Conservation (phyloP, 2,797 vertebrate genomes). For the Sus cebifrons region DNA sequence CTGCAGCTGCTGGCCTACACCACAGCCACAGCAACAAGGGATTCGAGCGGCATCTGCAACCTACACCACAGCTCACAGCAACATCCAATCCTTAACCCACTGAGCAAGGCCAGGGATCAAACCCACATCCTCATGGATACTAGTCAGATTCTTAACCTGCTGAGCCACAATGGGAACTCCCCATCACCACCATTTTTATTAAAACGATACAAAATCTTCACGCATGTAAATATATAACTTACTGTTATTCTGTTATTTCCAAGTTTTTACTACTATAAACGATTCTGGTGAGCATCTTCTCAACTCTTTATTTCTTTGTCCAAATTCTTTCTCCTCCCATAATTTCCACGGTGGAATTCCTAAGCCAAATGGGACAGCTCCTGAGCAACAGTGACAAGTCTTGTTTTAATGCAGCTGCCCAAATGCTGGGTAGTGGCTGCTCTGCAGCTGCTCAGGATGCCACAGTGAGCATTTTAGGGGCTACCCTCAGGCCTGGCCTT, state of each 20-base stretch:
- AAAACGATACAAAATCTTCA: not conserved
- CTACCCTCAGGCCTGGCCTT: not conserved
- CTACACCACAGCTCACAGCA: no score
- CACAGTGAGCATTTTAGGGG: accelerated
- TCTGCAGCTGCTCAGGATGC: not conserved
- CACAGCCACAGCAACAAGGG: no score
- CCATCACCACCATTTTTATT: not conserved
- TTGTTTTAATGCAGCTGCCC: not conserved
- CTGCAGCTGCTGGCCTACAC: no score
- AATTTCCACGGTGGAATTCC: not conserved
- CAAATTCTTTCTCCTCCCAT: not conserved
- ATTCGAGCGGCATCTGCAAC: no score
- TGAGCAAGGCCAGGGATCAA: no score
- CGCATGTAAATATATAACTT: not conserved
- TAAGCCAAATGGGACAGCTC: not conserved
- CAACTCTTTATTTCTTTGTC: not conserved
- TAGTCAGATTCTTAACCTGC: no score
- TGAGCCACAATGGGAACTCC: no score
- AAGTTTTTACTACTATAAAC: not conserved
- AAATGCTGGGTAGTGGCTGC: accelerated
- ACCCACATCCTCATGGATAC: no score
- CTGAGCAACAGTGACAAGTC: no score
- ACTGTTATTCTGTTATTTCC: not conserved
- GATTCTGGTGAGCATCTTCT: not conserved
- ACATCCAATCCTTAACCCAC: no score